Evolutionary conservation across 2,888 invertebrate species (phyloP).

Genomic region (Branchellion lobata): DNA sequence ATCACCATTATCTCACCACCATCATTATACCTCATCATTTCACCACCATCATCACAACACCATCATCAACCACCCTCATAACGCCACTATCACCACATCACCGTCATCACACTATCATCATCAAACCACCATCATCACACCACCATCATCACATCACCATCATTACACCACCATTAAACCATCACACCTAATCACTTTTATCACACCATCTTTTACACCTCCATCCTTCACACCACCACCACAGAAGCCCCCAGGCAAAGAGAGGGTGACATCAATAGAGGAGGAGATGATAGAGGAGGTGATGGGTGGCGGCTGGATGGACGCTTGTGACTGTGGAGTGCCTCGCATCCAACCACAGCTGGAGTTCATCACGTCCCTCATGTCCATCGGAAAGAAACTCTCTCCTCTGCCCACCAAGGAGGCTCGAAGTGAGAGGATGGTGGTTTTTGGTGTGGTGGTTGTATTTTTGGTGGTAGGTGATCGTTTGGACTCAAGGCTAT

Average conservation of each 20-base stretch:
- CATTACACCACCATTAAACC: too few species aligned
- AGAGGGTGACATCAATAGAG: not conserved
- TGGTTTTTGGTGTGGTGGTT: not conserved
- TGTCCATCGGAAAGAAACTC: conserved; percentile 80
- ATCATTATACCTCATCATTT: too few species aligned
- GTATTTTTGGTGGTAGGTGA: not conserved
- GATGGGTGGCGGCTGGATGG: conserved; percentile 68
- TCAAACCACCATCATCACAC: too few species aligned
- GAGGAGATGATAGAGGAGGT: conserved; percentile 64
- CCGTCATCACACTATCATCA: too few species aligned
- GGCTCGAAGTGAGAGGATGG: conserved; percentile 74
- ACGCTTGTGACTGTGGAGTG: conserved; percentile 75
- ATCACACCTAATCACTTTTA: too few species aligned
- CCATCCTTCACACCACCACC: not conserved
- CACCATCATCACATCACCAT: too few species aligned
- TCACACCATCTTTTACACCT: too few species aligned
- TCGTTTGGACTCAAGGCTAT: not conserved
- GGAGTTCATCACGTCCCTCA: conserved; percentile 82
- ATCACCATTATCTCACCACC: too few species aligned
- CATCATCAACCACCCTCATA: too few species aligned
- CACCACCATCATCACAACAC: too few species aligned
- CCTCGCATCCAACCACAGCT: conserved; percentile 79
- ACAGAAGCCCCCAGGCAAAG: not conserved
- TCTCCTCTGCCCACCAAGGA: conserved; percentile 82
- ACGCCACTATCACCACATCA: too few species aligned